Percentiles rank a stretch among this genome's conserved stretches.
Evolutionary conservation across 2,113 vertebrate genomes (phyloP).

Genomic region (Coreoperca whiteheadi): DNA sequence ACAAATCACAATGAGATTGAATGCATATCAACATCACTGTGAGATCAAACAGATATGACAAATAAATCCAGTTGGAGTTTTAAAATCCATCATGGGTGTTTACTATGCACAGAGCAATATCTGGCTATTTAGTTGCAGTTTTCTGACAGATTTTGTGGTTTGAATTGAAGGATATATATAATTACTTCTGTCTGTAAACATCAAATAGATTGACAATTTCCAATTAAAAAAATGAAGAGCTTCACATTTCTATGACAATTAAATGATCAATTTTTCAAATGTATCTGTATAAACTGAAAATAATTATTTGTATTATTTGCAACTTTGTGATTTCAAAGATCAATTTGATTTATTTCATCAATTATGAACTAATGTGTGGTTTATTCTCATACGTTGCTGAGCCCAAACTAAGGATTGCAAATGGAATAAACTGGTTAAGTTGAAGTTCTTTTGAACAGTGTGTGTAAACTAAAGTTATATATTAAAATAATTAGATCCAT

Average conservation of each 20-base stretch:
- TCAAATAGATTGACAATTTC: slow-evolving; percentile 53
- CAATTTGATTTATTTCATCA: slow-evolving; percentile 4
- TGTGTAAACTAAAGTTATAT: not conserved
- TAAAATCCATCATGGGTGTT: slow-evolving; percentile 58
- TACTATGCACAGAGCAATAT: slow-evolving; percentile 46
- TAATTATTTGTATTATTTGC: no score
- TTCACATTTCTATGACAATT: slow-evolving; percentile 20
- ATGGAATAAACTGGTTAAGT: not conserved
- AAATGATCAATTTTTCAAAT: slow-evolving; percentile 15
- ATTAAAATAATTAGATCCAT: not conserved
- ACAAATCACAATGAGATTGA: slow-evolving; percentile 81
- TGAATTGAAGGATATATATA: slow-evolving; percentile 47
- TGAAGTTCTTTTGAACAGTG: not conserved
- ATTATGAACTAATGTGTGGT: not conserved
- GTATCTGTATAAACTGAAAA: not conserved
- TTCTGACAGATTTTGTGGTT: slow-evolving; percentile 55
- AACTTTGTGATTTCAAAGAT: not conserved
- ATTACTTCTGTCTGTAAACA: slow-evolving; percentile 44
- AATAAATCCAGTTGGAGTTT: slow-evolving; percentile 75
- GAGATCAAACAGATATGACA: slow-evolving; percentile 80
- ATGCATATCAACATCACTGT: slow-evolving; percentile 73
- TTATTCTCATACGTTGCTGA: not conserved
- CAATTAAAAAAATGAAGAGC: slow-evolving; percentile 38
- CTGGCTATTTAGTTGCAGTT: slow-evolving; percentile 48
- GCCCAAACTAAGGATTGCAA: not conserved